Conservation (phyloP, 2,888 invertebrate species). For the Yponomeuta malinellus region DNA sequence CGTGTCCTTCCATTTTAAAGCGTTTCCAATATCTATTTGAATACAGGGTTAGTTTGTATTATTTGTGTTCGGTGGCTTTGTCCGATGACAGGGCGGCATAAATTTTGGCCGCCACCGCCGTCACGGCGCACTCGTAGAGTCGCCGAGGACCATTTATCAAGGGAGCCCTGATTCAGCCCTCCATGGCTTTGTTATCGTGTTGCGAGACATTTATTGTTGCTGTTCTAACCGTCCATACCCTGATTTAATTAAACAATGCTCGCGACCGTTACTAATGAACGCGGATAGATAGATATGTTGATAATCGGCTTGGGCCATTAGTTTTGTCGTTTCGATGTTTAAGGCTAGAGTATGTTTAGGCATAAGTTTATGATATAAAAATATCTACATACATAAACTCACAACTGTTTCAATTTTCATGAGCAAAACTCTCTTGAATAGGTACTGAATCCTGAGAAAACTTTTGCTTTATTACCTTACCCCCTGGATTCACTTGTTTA, state of each 20-base stretch:
- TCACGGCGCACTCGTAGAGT: constrained; percentile 26
- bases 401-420: no score
- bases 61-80: constrained; percentile 13
- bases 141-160: constrained; percentile 55
- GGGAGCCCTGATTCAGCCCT: constrained; percentile 52
- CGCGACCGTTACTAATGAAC: background rate
- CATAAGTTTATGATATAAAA: constrained; percentile 13
- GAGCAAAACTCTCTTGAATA: no score
- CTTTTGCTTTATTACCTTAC: no score
- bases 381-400: no score
- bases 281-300: background rate
- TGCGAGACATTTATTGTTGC: constrained; percentile 59
- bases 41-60: background rate
- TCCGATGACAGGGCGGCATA: constrained; percentile 54
- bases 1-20: background rate
- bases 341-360: background rate
- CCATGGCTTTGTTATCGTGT: constrained; percentile 64
- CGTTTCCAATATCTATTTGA: background rate
- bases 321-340: background rate
- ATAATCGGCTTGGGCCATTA: background rate
- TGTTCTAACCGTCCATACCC: constrained; percentile 34
- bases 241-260: constrained; percentile 47
- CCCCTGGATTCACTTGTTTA: no score
- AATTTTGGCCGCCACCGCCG: constrained; percentile 39
- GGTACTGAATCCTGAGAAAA: no score